Evolutionary conservation across 2,888 invertebrate species (phyloP).

Genomic region (Volucella zonaria): DNA sequence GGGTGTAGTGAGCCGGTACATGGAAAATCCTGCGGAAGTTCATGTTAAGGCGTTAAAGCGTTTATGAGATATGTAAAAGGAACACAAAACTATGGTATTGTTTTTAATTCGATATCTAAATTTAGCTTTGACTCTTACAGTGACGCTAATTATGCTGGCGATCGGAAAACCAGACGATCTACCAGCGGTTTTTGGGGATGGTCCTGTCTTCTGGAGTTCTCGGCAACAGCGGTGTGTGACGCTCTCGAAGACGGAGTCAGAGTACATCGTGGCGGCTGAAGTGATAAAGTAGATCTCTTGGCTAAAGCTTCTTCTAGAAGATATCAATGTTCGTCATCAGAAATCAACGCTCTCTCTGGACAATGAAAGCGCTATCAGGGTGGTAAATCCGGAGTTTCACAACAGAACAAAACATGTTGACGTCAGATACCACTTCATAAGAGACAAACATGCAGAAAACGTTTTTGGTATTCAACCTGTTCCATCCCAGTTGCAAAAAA

Average conservation of each 20-base stretch:
- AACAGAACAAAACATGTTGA: constrained; percentile 44
- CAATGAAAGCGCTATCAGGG: constrained; percentile 71
- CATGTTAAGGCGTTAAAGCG: constrained; percentile 27
- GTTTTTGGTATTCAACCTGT: constrained; percentile 6
- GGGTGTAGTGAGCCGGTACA: constrained; percentile 33
- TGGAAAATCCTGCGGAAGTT: constrained; percentile 33
- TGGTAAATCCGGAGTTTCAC: constrained; percentile 49
- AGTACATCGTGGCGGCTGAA: constrained; percentile 76
- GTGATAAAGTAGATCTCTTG: constrained; percentile 76
- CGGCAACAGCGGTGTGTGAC: constrained; percentile 59
- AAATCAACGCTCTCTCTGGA: constrained; percentile 72
- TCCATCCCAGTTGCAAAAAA: constrained; percentile 13
- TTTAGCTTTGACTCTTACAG: constrained; percentile 12
- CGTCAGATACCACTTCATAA: constrained; percentile 19
- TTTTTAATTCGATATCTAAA: neutral
- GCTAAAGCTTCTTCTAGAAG: constrained; percentile 67
- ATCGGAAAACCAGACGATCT: constrained; percentile 11
- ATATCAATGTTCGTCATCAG: constrained; percentile 11
- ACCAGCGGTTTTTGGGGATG: constrained; percentile 22
- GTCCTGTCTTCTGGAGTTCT: constrained; percentile 8
- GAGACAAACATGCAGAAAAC: constrained; percentile 19
- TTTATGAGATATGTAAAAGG: constrained; percentile 51
- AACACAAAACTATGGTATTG: constrained; percentile 30
- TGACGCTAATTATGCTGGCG: constrained; percentile 27
- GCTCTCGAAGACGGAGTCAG: constrained; percentile 76